phyloP scores from a whole-genome alignment of 2,113 vertebrate species.

The Trogon surrucura region DNA sequence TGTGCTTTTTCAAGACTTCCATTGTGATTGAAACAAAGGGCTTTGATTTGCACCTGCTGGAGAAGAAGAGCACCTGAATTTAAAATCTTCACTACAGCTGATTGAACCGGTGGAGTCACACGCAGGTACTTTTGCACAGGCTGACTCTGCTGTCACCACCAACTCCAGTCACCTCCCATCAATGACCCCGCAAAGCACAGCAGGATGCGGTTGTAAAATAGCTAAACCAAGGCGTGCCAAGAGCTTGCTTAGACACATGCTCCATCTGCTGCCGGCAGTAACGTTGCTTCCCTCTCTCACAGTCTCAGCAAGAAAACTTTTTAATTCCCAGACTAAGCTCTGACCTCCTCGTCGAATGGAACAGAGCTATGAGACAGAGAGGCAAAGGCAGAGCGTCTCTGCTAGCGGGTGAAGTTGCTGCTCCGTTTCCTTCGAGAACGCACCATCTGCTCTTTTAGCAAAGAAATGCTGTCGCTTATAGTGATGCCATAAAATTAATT shows the following conservation, averaged over 20 bases:
- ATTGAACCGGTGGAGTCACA: not conserved
- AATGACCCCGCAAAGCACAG: accelerated
- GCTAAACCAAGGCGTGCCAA: not conserved
- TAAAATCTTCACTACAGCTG: not conserved
- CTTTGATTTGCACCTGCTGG: not conserved
- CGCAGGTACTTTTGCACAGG: not conserved
- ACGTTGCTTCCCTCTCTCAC: not conserved
- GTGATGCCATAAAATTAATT: not conserved
- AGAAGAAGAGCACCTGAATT: not conserved
- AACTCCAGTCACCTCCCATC: not conserved
- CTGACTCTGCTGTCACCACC: not conserved
- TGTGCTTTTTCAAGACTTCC: not conserved
- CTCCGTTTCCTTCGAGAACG: not conserved
- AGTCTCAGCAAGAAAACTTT: not conserved
- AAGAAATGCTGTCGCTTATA: not conserved
- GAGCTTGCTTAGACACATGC: not conserved
- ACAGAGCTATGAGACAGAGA: accelerated
- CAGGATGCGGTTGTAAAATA: not conserved
- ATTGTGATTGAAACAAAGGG: not conserved
- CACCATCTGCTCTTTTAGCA: not conserved
- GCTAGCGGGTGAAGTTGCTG: not conserved
- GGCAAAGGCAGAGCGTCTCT: not conserved
- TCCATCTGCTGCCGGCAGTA: not conserved
- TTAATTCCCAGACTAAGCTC: not conserved
- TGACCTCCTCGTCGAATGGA: not conserved